Evolutionary conservation across 30 jellyfish, hydroid and myxozoan species (phyloP).

Genomic region (Hydra vulgaris): DNA sequence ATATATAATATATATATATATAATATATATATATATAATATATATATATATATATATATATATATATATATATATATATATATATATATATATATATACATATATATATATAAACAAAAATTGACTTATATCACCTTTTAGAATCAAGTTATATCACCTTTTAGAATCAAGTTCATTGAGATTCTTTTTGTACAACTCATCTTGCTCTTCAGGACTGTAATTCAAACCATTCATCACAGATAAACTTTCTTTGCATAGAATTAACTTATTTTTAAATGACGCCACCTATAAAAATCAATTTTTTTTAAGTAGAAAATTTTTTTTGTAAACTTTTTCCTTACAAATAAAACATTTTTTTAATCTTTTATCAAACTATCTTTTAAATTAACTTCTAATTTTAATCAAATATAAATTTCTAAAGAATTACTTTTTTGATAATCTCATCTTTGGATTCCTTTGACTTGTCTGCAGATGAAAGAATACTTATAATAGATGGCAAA

Average conservation of each 20-base stretch:
- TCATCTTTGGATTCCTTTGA: constrained; percentile 24
- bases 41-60: too few relatives aligned
- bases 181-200: constrained; percentile 23
- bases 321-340: too few relatives aligned
- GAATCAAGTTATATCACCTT: constrained; percentile 25
- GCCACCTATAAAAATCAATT: constrained; percentile 36
- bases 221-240: constrained; percentile 63
- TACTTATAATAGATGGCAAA: constrained; percentile 2
- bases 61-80: too few relatives aligned
- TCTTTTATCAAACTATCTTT: too few relatives aligned
- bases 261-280: constrained; percentile 42
- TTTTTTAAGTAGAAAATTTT: too few relatives aligned
- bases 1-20: too few relatives aligned
- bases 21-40: too few relatives aligned
- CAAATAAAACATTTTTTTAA: too few relatives aligned
- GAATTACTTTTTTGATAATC: constrained; percentile 14
- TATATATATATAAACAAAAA: too few relatives aligned
- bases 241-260: constrained; percentile 46
- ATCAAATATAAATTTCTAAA: too few relatives aligned
- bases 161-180: constrained; percentile 25
- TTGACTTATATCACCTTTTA: not conserved
- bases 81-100: too few relatives aligned
- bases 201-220: constrained; percentile 52
- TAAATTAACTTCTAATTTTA: too few relatives aligned
- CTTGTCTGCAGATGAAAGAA: constrained; percentile 7